A percentile compares a stretch with the other conserved stretches of the same genome.
Evolutionary conservation across 2,888 invertebrate genomes (phyloP).

Genomic region (Hypercompe scribonia): DNA sequence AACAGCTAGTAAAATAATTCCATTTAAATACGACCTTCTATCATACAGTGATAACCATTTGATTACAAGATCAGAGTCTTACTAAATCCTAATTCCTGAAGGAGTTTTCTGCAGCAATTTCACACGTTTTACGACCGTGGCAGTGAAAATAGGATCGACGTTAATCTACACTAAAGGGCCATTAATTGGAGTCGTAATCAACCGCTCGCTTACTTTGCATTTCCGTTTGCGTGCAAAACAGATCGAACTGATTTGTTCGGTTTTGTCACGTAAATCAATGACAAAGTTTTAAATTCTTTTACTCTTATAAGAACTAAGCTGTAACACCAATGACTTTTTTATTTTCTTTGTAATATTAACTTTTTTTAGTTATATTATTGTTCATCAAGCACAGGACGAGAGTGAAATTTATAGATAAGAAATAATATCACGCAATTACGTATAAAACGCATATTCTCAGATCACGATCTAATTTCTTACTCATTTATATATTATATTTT

Average conservation of each 20-base stretch:
- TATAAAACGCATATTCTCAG: background rate
- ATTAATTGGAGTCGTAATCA: background rate
- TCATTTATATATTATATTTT: background rate
- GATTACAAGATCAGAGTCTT: background rate
- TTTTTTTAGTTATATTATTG: background rate
- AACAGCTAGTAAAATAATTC: background rate
- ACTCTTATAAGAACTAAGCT: background rate
- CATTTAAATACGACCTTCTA: background rate
- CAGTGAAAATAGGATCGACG: conserved; percentile 7
- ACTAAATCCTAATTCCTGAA: conserved; percentile 2
- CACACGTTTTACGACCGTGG: conserved; percentile 10
- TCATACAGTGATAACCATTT: background rate
- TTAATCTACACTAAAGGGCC: background rate
- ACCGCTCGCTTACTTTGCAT: background rate
- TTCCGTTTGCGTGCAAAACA: background rate
- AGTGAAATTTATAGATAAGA: too few relatives aligned
- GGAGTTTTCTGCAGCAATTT: conserved; percentile 2
- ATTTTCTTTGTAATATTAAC: background rate
- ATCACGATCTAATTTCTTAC: background rate
- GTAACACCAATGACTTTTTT: background rate
- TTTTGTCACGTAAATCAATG: background rate
- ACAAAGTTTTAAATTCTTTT: background rate
- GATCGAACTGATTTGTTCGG: background rate
- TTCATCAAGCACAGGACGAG: background rate
- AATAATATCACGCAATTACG: too few relatives aligned